Percentiles rank a stretch among this genome's conserved stretches.
Evolutionary conservation across 2,888 invertebrate genomes (phyloP).

Genomic region (Ophonus ardosiacus): DNA sequence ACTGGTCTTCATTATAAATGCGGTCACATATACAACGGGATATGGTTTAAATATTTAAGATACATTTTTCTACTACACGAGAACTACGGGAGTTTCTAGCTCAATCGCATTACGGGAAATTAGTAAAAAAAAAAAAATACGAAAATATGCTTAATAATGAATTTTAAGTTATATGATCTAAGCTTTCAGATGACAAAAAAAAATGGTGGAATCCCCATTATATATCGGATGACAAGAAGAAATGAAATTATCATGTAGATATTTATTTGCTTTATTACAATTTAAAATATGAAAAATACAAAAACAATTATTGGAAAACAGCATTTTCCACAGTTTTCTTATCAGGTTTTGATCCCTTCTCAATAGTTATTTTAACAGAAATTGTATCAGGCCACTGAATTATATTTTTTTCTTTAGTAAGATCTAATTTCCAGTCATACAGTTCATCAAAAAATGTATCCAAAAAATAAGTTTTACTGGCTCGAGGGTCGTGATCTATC

Average conservation of each 20-base stretch:
- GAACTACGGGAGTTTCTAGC: no score
- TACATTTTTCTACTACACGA: not conserved
- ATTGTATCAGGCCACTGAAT: not conserved
- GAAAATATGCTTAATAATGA: no score
- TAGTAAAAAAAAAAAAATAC: no score
- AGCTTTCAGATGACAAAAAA: no score
- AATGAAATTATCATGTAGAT: no score
- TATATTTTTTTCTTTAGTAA: not conserved
- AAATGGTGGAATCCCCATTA: no score
- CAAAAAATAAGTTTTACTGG: slow-evolving; percentile 3
- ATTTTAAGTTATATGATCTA: no score
- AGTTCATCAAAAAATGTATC: slow-evolving; percentile 12
- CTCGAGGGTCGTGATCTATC: not conserved
- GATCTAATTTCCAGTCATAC: slow-evolving; percentile 18
- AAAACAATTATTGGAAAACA: not conserved
- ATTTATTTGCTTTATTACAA: not conserved
- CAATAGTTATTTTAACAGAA: not conserved
- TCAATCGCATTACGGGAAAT: no score
- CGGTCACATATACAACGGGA: slow-evolving; percentile 16
- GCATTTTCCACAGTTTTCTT: not conserved
- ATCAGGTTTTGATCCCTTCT: slow-evolving; percentile 15
- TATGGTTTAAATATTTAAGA: not conserved
- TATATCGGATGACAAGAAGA: no score
- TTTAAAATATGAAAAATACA: not conserved
- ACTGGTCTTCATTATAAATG: slow-evolving; percentile 34